Evolutionary conservation across 2,888 invertebrate genomes (phyloP), one percentile per base, ranked within the genome.

Genomic region (Hydraecia micacea): DNA sequence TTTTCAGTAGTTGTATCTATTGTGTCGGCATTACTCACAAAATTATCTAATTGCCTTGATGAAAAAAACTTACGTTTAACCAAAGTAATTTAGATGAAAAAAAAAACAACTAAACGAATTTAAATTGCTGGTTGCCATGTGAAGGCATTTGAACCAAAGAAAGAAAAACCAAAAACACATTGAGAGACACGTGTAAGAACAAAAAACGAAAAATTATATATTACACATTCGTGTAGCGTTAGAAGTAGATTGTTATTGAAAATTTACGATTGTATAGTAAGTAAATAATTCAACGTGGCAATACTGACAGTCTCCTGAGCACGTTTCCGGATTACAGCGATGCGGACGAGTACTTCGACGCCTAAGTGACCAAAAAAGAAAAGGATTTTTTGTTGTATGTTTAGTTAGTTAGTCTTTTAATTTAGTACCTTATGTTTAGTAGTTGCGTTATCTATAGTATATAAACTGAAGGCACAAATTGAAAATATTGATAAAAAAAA

Each of bases 31-130:
- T 52, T 73, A 71, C 39, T 73, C 55, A 69, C 21, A 21, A 58
- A 58, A 58, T 79, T 36, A 39, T 39, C 55, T 70, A 32, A 73
- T 42, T 9, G 25, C 21, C 4, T 42, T 25, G n/a, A 32, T 39
- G 15, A 73, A 72, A 73, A 79, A 75, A 4, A 9, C 9, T 28
- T 8, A 32, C n/a, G 55, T n/a, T 58, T 73, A 49, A 39, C 3
- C 28, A 3, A 77, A 66, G 60, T 73, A 75, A 66, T 72, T 73
- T 63, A 15, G 9, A n/a, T 32, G 21, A 76, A 67, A 39, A 73
- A 83, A 84, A 58, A 52, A 32, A 60, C 28, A 46, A 62, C 67
- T 73, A 77, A 67, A 73, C 62, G 42, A 73, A 73, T 81, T 80
- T 60, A 66, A 77, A 71, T 76, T 66, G 36, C 62, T 60, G 36